Conservation (phyloP, 2,113 vertebrate species). For the Poicephalus meyeri region DNA sequence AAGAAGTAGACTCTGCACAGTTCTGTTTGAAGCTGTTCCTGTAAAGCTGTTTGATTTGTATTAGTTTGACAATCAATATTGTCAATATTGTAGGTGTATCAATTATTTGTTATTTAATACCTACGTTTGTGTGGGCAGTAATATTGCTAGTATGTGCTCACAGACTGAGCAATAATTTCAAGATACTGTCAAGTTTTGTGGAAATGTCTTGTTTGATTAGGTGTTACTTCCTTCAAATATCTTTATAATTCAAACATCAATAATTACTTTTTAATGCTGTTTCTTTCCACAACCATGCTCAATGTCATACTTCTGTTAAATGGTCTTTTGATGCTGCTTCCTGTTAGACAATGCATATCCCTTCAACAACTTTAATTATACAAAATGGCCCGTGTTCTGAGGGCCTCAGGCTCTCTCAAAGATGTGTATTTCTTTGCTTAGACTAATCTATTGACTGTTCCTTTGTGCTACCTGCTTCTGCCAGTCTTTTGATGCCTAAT, state of each 20-base stretch:
- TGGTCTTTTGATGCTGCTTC: background rate
- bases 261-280: background rate
- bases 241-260: background rate
- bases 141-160: background rate
- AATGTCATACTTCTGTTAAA: background rate
- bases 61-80: background rate
- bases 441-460: background rate
- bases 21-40: background rate
- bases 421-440: background rate
- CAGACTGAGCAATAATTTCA: background rate
- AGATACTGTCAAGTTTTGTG: background rate
- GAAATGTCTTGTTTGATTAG: background rate
- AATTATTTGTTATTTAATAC: background rate
- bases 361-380: background rate
- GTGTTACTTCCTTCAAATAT: background rate
- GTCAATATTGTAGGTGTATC: background rate
- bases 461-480: background rate
- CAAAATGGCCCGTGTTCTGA: background rate
- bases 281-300: background rate
- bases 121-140: background rate
- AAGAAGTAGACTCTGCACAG: background rate
- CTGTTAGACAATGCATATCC: background rate
- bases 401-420: background rate
- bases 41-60: background rate
- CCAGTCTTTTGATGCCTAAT: background rate